Evolutionary conservation across 2,888 invertebrate genomes (phyloP), one percentile per base, ranked within the genome.

Genomic region (Lucinisca nassula): DNA sequence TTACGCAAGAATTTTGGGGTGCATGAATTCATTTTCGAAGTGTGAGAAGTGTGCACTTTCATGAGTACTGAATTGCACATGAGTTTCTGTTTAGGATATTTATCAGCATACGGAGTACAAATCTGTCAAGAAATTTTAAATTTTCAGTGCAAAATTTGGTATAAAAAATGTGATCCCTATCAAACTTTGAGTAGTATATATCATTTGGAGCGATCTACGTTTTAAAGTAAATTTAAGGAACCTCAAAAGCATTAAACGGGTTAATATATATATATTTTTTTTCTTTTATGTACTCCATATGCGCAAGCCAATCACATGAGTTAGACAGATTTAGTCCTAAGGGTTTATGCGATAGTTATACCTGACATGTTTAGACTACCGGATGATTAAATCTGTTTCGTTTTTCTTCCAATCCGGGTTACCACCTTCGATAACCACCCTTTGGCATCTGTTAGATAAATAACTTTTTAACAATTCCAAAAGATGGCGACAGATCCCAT

Each of bases 181-280:
- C n/a, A n/a, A n/a, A n/a, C n/a, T n/a, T n/a, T n/a, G n/a, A n/a
- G n/a, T n/a, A n/a, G n/a, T n/a, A n/a, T n/a, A n/a, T 24, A 75
- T 79, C 51, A 79, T 67, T 40, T 74, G 40, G 17, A 82, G 70
- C 30, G 51, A 35, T 70, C 67, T 38, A 27, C 78, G 45, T 32
- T 72, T 67, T 4, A 79, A 27, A 21, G 58, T 32, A 76, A 55
- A 82, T 79, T 82, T 85, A 21, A 86, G 67, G 72, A 58, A 77
- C 17, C 82, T 49, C n/a, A 82, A 51, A 21, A 17, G 51, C 21
- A 21, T 51, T 51, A 51, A 21, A 51, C 3, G n/a, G n/a, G n/a
- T n/a, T n/a, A n/a, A n/a, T n/a, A n/a, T n/a, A n/a, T 17, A 17
- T 4, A 4, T 51, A 6, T 21, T 14, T 14, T 17, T 51, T 51